A percentile compares a stretch with the other conserved stretches of the same genome.
Evolutionary conservation across 2,797 vertebrate genomes (phyloP).

Genomic region (Rhinogobio ventralis): DNA sequence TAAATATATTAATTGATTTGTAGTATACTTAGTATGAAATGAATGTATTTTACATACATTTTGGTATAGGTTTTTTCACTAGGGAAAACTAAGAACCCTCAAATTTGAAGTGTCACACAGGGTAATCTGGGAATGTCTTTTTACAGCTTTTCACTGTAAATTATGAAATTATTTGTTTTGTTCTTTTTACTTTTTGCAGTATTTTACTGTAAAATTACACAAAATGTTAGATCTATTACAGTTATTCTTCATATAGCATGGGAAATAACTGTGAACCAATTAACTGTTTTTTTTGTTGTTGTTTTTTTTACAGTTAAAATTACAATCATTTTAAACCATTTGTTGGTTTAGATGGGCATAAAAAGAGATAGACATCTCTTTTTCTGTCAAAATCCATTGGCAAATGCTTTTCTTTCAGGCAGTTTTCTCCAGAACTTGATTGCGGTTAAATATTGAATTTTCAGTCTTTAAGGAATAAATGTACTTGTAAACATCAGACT

Average conservation of each 20-base stretch:
- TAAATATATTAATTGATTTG: no score
- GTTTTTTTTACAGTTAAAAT: no score
- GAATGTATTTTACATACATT: no score
- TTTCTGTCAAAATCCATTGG: not conserved
- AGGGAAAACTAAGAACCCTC: not conserved
- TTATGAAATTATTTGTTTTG: no score
- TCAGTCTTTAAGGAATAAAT: conserved; percentile 17
- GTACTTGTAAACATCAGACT: conserved; percentile 6
- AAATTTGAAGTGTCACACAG: not conserved
- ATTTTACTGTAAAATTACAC: no score
- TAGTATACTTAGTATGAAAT: no score
- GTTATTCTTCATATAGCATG: no score
- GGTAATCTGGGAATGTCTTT: not conserved
- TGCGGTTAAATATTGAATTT: conserved; percentile 23
- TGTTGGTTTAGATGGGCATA: not conserved
- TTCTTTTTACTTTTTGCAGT: not conserved
- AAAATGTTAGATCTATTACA: not conserved
- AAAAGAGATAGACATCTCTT: not conserved
- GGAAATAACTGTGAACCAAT: no score
- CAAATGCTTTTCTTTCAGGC: not conserved
- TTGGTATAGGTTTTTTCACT: no score
- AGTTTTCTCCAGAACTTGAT: not conserved
- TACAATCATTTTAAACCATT: not conserved
- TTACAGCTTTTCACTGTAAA: not conserved
- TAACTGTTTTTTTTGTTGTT: no score